Percentiles rank a stretch among this genome's conserved stretches.
phyloP scores from a whole-genome alignment of 2,888 invertebrate genomes.

The Brenthis hecate region DNA sequence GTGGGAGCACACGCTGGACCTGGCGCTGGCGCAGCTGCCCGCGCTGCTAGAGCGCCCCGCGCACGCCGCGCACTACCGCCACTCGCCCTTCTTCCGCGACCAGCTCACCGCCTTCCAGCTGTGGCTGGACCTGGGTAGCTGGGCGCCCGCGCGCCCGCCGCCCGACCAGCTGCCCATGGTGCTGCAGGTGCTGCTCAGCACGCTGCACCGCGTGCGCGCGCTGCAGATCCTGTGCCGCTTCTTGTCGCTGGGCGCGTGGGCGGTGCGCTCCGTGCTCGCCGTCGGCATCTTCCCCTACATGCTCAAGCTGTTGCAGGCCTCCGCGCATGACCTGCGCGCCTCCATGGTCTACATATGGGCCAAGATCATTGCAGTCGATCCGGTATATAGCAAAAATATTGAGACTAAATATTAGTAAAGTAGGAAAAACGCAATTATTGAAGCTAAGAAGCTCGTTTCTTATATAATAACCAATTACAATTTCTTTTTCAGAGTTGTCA shows the following conservation, averaged over 20 bases:
- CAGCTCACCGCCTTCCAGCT: slow-evolving; percentile 99
- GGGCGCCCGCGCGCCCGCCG: slow-evolving; percentile 84
- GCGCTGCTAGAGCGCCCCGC: slow-evolving; percentile 84
- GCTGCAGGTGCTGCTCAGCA: slow-evolving; percentile 90
- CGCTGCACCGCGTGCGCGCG: slow-evolving; percentile 94
- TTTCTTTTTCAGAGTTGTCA: slow-evolving; percentile 90
- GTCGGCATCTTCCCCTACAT: slow-evolving; percentile 99
- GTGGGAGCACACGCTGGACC: slow-evolving; percentile 98
- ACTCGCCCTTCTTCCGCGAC: slow-evolving; percentile 97
- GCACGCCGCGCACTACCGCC: slow-evolving; percentile 79
- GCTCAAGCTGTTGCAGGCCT: slow-evolving; percentile 96
- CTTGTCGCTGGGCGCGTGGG: slow-evolving; percentile 93
- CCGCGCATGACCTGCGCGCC: slow-evolving; percentile 94
- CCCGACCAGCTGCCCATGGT: slow-evolving; percentile 99
- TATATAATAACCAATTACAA: not conserved
- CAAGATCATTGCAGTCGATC: slow-evolving; percentile 97
- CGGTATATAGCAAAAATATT: slow-evolving; percentile 79
- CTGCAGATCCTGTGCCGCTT: slow-evolving; percentile 96
- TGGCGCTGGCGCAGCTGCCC: slow-evolving; percentile 95
- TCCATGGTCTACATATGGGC: slow-evolving; percentile 99
- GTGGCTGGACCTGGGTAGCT: slow-evolving; percentile 87
- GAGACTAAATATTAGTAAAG: no score
- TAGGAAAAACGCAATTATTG: no score
- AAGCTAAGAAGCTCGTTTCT: not conserved
- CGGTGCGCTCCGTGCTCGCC: slow-evolving; percentile 96